phyloP scores from a whole-genome alignment of 2,113 vertebrate species.

The Takifugu bimaculatus region DNA sequence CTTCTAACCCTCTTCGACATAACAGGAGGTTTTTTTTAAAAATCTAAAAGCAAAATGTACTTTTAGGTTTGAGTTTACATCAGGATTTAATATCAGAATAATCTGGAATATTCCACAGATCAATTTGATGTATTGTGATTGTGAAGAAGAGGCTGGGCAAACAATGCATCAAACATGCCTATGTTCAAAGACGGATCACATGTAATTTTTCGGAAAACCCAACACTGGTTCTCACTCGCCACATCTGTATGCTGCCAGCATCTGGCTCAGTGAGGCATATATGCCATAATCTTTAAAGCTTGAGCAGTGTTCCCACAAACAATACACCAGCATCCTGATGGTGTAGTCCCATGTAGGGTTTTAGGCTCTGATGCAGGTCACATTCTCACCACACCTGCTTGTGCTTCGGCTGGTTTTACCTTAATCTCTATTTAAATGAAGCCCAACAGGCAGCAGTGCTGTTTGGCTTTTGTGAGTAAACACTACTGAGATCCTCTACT shows the following conservation, averaged over 20 bases:
- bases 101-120: no score
- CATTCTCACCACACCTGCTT: conserved; percentile 17
- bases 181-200: conserved; percentile 21
- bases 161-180: conserved; percentile 9
- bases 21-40: no score
- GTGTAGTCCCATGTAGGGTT: conserved; percentile 29
- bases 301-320: conserved; percentile 42
- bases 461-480: conserved; percentile 13
- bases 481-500: background rate
- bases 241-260: conserved; percentile 39
- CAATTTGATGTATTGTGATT: background rate
- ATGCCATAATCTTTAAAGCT: conserved; percentile 43
- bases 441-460: conserved; percentile 13
- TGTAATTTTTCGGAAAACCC: background rate
- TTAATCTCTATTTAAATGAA: conserved; percentile 28
- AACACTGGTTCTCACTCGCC: conserved; percentile 11
- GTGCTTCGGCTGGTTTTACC: conserved; percentile 23
- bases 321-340: conserved; percentile 24
- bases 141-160: conserved; percentile 1
- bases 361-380: conserved; percentile 27
- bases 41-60: no score
- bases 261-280: conserved; percentile 29
- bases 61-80: no score
- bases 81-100: no score
- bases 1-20: no score